Percentiles rank a stretch among this genome's conserved stretches.
Evolutionary conservation across 2,113 vertebrate species (phyloP).

Genomic region (Ceyx melanurus): DNA sequence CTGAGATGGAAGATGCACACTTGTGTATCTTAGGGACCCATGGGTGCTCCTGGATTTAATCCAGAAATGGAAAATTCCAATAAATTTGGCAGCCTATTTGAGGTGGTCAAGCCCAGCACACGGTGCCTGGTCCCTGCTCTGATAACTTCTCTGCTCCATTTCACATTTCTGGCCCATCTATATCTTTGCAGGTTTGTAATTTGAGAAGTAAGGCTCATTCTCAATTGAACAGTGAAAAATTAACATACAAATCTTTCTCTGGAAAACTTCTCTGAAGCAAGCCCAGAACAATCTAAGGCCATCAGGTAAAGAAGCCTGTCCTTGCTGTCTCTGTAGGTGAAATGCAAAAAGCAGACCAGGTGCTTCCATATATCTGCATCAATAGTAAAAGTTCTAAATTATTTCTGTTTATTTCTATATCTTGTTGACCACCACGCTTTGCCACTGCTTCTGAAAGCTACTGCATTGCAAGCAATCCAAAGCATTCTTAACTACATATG

Average conservation of each 20-base stretch:
- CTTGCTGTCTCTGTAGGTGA: background rate
- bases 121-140: background rate
- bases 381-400: background rate
- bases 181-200: background rate
- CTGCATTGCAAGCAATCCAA: background rate
- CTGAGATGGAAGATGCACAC: background rate
- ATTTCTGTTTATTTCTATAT: background rate
- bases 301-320: background rate
- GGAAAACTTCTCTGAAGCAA: background rate
- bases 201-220: background rate
- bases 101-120: background rate
- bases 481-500: background rate
- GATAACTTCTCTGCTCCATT: background rate
- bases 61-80: background rate
- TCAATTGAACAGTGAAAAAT: accelerated
- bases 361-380: background rate
- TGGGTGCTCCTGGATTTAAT: background rate
- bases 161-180: background rate
- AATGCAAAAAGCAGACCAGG: background rate
- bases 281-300: background rate
- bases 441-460: background rate
- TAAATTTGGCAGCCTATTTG: background rate
- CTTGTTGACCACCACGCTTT: background rate
- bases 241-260: background rate
- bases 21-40: background rate